phyloP scores from a whole-genome alignment of 1,140 invertebrate genomes.

The Dinothrombium tinctorium region DNA sequence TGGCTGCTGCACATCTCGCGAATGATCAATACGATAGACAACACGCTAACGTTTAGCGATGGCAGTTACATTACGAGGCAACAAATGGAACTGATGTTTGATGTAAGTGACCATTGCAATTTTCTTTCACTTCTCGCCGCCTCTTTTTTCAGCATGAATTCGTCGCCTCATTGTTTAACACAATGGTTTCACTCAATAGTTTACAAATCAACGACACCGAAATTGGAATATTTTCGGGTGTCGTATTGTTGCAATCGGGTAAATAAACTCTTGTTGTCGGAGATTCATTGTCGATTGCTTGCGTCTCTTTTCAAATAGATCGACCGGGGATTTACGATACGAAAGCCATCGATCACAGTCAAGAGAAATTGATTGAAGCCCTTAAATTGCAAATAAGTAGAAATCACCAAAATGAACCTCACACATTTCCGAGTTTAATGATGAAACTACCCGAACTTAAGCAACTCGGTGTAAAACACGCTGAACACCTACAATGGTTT shows the following conservation, averaged over 20 bases:
- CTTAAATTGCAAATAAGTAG: slow-evolving; percentile 43
- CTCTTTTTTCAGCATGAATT: slow-evolving; percentile 33
- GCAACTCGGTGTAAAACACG: slow-evolving; percentile 54
- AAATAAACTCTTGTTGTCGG: slow-evolving; percentile 9
- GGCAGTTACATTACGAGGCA: slow-evolving; percentile 58
- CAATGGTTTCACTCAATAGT: slow-evolving; percentile 29
- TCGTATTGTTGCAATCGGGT: slow-evolving; percentile 54
- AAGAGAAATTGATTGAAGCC: slow-evolving; percentile 62
- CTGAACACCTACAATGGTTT: slow-evolving; percentile 68
- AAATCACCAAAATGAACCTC: slow-evolving; percentile 28
- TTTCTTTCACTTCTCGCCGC: neutral
- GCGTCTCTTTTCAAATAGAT: slow-evolving; percentile 21
- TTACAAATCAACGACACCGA: slow-evolving; percentile 65
- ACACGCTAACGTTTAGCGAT: slow-evolving; percentile 65
- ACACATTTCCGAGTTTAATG: slow-evolving; percentile 39
- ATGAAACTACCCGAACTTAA: slow-evolving; percentile 50
- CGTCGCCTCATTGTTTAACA: slow-evolving; percentile 37
- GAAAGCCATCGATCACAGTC: slow-evolving; percentile 49
- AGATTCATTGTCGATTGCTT: neutral
- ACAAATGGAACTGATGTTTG: slow-evolving; percentile 74
- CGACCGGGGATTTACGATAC: slow-evolving; percentile 46
- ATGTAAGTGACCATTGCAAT: slow-evolving; percentile 42
- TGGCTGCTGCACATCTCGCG: slow-evolving; percentile 69
- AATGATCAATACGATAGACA: slow-evolving; percentile 39
- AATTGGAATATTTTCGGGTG: slow-evolving; percentile 62